Evolutionary conservation across 2,113 vertebrate genomes (phyloP).

Genomic region (Oceanodroma tethys): DNA sequence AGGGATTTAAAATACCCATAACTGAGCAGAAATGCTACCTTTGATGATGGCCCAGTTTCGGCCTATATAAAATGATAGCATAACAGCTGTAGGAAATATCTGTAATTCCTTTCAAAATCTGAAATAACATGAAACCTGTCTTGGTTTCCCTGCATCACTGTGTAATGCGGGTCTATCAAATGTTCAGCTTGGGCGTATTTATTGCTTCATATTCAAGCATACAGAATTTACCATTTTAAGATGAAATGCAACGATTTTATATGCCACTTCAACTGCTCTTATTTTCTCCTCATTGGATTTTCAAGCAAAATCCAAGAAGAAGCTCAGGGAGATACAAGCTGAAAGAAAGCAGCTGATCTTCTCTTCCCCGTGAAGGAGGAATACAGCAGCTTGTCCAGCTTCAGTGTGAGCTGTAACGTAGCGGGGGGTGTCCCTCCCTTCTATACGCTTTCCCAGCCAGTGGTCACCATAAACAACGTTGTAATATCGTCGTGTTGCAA

Average conservation of each 20-base stretch:
- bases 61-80: background rate
- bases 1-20: background rate
- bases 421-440: background rate
- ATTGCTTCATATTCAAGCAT: background rate
- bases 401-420: background rate
- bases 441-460: background rate
- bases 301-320: background rate
- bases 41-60: background rate
- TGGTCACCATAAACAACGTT: background rate
- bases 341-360: background rate
- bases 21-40: background rate
- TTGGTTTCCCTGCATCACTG: background rate
- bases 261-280: background rate
- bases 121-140: background rate
- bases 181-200: background rate
- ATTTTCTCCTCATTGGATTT: background rate
- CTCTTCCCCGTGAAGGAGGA: background rate
- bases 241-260: background rate
- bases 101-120: background rate
- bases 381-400: background rate
- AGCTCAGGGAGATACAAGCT: background rate
- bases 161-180: background rate
- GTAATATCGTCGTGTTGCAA: background rate
- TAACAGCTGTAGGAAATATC: background rate
- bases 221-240: background rate